Conservation (phyloP, 2,113 vertebrate genomes). For the Chinchilla lanigera region DNA sequence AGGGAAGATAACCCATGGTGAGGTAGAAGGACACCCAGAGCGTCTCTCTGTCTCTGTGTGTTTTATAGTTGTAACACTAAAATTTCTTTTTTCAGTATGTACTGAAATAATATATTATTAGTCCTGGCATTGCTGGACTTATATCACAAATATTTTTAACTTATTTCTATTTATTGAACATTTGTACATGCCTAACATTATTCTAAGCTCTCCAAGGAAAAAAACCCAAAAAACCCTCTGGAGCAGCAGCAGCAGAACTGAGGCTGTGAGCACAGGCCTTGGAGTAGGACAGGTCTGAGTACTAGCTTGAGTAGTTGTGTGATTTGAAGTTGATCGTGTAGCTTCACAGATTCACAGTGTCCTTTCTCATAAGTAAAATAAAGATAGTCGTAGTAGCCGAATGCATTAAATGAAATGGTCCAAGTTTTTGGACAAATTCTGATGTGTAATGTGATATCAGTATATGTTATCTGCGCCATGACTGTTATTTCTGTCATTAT, state of each 20-base stretch:
- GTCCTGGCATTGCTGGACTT: background rate
- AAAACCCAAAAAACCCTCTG: background rate
- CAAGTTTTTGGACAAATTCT: background rate
- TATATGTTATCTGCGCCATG: background rate
- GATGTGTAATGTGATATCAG: background rate
- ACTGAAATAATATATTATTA: background rate
- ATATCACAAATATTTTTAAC: background rate
- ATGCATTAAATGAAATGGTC: background rate
- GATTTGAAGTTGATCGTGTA: background rate
- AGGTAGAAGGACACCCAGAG: background rate
- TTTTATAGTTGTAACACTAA: background rate
- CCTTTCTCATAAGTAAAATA: background rate
- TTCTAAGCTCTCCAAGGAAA: background rate
- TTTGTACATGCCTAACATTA: background rate
- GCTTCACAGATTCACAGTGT: background rate
- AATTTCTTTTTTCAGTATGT: background rate
- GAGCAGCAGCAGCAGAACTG: background rate
- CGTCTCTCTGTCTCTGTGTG: too few species aligned
- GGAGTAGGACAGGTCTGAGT: background rate
- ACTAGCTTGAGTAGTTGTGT: background rate
- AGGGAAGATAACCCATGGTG: background rate
- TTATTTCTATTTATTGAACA: background rate
- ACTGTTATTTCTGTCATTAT: background rate
- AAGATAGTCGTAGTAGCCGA: background rate
- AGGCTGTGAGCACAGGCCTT: background rate